Conservation (phyloP, 2,797 vertebrate genomes). For the Potorous gilbertii region DNA sequence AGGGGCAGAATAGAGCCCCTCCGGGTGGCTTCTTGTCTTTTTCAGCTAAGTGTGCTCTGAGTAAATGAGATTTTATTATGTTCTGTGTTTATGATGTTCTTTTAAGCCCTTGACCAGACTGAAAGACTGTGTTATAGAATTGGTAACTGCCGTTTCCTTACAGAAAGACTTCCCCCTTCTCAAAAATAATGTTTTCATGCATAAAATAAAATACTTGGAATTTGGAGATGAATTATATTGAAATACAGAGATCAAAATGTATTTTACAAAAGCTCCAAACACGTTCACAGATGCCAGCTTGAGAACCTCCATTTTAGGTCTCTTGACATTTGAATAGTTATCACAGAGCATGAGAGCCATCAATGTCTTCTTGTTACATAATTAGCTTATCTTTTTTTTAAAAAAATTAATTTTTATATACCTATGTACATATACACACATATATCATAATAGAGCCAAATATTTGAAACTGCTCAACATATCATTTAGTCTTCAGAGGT, state of each 20-base stretch:
- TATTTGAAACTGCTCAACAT: neutral
- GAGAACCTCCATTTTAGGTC: neutral
- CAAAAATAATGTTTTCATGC: neutral
- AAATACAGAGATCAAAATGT: neutral
- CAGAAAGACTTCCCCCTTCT: neutral
- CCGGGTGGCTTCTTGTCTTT: neutral
- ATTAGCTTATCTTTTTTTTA: neutral
- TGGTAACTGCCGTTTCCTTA: neutral
- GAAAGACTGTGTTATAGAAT: no score
- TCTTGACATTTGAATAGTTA: neutral
- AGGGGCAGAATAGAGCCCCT: slow-evolving; percentile 24
- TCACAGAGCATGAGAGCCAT: neutral
- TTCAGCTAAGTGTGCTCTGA: neutral
- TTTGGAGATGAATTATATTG: neutral
- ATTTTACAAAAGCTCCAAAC: neutral
- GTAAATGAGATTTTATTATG: neutral
- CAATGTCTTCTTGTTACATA: neutral
- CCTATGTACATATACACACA: no score
- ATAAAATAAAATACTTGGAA: neutral
- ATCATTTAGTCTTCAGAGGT: slow-evolving; percentile 8
- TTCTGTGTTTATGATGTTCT: no score
- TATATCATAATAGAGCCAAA: neutral
- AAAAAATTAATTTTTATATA: neutral
- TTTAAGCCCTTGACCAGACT: no score
- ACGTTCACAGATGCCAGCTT: neutral